phyloP scores from a whole-genome alignment of 2,113 vertebrate species.

The Sylvietta virens region DNA sequence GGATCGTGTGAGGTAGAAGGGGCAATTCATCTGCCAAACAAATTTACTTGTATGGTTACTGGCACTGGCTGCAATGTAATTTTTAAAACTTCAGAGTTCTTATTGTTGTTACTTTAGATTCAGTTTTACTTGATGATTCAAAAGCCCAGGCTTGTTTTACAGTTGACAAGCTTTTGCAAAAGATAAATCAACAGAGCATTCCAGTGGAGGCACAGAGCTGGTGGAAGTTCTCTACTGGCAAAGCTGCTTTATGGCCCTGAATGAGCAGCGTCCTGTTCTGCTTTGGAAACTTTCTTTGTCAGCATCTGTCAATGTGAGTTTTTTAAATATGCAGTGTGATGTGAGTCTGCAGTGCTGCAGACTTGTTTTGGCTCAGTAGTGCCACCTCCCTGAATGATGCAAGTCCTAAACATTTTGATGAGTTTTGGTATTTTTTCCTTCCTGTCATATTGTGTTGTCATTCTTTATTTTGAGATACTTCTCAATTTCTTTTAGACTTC shows the following conservation, averaged over 20 bases:
- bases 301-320: not conserved
- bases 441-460: not conserved
- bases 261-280: not conserved
- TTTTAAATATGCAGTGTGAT: not conserved
- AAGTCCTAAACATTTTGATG: not conserved
- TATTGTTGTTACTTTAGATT: not conserved
- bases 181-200: conserved; percentile 22
- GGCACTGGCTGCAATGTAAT: not conserved
- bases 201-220: not conserved
- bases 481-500: not conserved
- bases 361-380: not conserved
- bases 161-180: not conserved
- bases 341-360: not conserved
- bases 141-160: not conserved
- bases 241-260: not conserved
- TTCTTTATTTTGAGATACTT: not conserved
- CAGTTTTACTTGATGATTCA: not conserved
- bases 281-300: conserved; percentile 8
- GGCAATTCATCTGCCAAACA: not conserved
- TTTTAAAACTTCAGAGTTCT: not conserved
- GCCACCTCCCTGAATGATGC: not conserved
- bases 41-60: not conserved
- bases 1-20: not conserved
- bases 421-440: not conserved
- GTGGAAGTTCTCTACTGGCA: not conserved